Conservation (phyloP, 2,888 invertebrate species). For the Acrocera orbiculus region DNA sequence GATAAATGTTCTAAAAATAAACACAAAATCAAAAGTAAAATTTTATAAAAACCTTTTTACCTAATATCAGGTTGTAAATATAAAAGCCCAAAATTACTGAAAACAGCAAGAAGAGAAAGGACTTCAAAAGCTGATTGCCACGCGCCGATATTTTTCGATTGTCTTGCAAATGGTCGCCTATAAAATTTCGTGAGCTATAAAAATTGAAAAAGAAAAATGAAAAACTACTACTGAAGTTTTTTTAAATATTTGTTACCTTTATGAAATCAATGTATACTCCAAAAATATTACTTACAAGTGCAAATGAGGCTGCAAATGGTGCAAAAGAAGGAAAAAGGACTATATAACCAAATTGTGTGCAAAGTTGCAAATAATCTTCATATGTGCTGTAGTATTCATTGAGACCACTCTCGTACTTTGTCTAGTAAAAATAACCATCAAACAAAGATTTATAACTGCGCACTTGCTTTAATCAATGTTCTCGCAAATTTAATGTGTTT, state of each 20-base stretch:
- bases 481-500: no score
- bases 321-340: constrained; percentile 61
- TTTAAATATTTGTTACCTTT: constrained; percentile 33
- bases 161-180: constrained; percentile 46
- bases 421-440: no score
- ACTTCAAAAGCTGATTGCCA: constrained; percentile 46
- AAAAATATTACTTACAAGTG: constrained; percentile 52
- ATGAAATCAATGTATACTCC: constrained; percentile 59
- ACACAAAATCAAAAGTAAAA: background rate
- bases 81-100: constrained; percentile 57
- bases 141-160: constrained; percentile 53
- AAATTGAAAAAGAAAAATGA: background rate
- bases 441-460: no score
- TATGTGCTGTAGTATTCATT: constrained; percentile 56
- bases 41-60: constrained; percentile 12
- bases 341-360: constrained; percentile 63
- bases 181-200: constrained; percentile 42
- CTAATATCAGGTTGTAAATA: constrained; percentile 48
- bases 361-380: constrained; percentile 62
- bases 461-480: no score
- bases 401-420: constrained; percentile 43
- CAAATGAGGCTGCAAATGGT: constrained; percentile 57
- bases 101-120: constrained; percentile 45
- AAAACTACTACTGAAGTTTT: background rate
- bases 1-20: constrained; percentile 21